Conservation (phyloP, 2,113 vertebrate species). For the Anhinga anhinga region DNA sequence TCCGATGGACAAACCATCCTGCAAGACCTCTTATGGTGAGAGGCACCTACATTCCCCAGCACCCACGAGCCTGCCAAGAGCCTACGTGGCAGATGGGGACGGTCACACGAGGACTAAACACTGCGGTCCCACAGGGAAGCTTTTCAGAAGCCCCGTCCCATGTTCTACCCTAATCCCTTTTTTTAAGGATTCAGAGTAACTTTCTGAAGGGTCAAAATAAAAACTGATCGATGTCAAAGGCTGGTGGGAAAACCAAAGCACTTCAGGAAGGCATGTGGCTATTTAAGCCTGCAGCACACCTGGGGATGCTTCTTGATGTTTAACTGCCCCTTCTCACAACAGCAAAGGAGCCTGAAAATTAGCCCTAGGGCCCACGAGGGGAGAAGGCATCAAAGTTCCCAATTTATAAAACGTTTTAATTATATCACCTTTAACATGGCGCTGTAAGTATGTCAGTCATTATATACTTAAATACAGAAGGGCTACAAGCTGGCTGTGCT, state of each 20-base stretch:
- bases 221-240: neutral
- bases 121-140: neutral
- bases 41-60: fast-evolving
- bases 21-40: neutral
- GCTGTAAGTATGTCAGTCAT: neutral
- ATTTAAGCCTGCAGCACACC: neutral
- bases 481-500: neutral
- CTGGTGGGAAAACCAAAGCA: neutral
- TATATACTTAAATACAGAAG: neutral
- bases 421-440: neutral
- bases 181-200: neutral
- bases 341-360: neutral
- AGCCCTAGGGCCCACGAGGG: neutral
- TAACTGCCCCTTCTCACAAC: neutral
- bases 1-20: neutral
- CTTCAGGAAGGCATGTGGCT: neutral
- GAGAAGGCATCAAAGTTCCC: neutral
- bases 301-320: neutral
- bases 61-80: neutral
- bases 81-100: neutral
- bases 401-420: neutral
- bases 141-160: neutral
- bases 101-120: neutral
- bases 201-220: neutral
- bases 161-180: neutral